phyloP scores from a whole-genome alignment of 2,113 vertebrate genomes.

The Halichoeres trimaculatus region DNA sequence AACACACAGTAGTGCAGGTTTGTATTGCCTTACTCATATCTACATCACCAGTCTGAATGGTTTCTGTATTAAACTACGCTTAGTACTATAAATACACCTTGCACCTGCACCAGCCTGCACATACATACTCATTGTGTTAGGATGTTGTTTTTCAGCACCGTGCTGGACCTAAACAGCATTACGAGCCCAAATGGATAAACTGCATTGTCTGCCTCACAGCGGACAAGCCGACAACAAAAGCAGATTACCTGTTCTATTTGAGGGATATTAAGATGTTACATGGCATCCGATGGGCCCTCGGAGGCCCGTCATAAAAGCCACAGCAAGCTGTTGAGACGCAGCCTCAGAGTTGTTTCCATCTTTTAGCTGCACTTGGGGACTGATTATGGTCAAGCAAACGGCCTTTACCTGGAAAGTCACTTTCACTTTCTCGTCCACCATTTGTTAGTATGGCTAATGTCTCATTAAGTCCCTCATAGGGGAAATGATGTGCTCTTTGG shows the following conservation, averaged over 20 bases:
- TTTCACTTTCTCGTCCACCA: conserved; percentile 74
- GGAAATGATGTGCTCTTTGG: conserved; percentile 76
- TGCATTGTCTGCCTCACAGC: conserved; percentile 47
- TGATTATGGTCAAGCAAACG: conserved; percentile 74
- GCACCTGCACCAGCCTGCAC: neutral
- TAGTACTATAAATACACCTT: neutral
- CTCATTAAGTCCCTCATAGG: conserved; percentile 77
- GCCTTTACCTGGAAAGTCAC: conserved; percentile 80
- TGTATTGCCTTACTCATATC: neutral
- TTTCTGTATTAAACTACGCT: conserved; percentile 4
- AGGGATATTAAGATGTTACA: conserved; percentile 77
- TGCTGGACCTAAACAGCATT: conserved; percentile 37
- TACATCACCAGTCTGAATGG: conserved; percentile 7
- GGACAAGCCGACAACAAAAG: conserved; percentile 63
- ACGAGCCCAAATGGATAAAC: conserved; percentile 52
- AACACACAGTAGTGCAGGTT: conserved; percentile 2
- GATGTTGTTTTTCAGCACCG: conserved; percentile 12
- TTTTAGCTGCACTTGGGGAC: conserved; percentile 76
- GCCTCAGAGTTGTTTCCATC: conserved; percentile 74
- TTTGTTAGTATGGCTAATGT: conserved; percentile 80
- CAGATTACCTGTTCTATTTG: conserved; percentile 78
- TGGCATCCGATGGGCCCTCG: conserved; percentile 61
- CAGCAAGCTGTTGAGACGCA: conserved; percentile 77
- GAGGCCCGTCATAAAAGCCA: conserved; percentile 76
- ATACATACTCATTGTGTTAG: neutral